Evolutionary conservation across 2,888 invertebrate genomes (phyloP).

Genomic region (Notodonta ziczac): DNA sequence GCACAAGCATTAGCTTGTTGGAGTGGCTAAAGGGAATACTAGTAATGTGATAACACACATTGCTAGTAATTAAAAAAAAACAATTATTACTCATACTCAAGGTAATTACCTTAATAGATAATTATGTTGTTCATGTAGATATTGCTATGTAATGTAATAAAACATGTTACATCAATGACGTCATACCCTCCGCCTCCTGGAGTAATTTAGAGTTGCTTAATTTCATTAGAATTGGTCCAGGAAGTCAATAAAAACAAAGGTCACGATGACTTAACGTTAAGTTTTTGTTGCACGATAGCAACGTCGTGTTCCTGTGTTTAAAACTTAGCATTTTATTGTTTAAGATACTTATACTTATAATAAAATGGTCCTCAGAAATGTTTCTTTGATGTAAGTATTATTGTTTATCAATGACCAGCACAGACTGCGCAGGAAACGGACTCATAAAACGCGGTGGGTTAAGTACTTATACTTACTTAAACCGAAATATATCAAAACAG

Average conservation of each 20-base stretch:
- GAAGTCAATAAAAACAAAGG: slow-evolving; percentile 38
- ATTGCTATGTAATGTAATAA: not conserved
- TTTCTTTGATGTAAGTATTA: not conserved
- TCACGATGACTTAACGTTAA: slow-evolving; percentile 35
- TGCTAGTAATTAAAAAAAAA: no score
- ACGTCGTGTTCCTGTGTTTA: not conserved
- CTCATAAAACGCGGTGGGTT: not conserved
- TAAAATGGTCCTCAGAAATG: not conserved
- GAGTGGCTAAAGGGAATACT: no score
- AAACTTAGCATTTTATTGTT: not conserved
- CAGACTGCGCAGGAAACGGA: not conserved
- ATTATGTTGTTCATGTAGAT: not conserved
- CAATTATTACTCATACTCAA: no score
- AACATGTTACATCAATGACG: slow-evolving; percentile 26
- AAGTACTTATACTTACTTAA: not conserved
- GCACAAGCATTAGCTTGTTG: no score
- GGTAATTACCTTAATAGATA: no score
- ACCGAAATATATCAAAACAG: not conserved
- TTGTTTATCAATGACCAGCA: not conserved
- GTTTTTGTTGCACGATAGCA: slow-evolving; percentile 17
- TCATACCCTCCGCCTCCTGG: slow-evolving; percentile 14
- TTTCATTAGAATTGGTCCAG: slow-evolving; percentile 29
- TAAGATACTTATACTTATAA: not conserved
- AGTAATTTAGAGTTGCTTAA: slow-evolving; percentile 24
- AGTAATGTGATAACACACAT: no score